These are phyloP conservation scores for Athetis lepigone DNA, from an alignment of 2,888 invertebrate species.

Conservation along the genomic window DNA sequence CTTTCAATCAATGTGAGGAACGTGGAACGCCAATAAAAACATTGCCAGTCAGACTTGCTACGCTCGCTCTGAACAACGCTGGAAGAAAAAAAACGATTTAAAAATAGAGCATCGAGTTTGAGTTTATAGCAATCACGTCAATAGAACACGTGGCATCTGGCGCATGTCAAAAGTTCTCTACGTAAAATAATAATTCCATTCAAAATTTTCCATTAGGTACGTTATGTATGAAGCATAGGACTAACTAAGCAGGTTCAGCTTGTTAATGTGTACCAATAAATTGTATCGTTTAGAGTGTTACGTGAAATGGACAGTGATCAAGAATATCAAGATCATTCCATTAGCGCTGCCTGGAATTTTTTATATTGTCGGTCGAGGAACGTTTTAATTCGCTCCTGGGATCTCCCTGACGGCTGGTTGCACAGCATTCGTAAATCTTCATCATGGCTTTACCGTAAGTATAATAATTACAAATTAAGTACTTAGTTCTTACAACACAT, in stretches of 20 bases:
- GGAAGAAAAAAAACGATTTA: conserved; percentile 61
- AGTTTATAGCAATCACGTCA: conserved; percentile 55
- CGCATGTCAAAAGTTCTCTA: conserved; percentile 31
- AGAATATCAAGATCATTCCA: conserved; percentile 21
- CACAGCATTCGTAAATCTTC: conserved; percentile 69
- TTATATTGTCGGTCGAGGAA: conserved; percentile 77
- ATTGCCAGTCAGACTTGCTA: conserved; percentile 35
- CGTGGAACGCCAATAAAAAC: conserved; percentile 55
- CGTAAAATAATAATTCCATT: conserved; percentile 10
- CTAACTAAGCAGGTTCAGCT: not conserved
- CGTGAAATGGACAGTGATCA: conserved; percentile 70
- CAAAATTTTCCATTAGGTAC: conserved; percentile 34
- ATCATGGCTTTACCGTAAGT: conserved; percentile 62
- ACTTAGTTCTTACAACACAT: not conserved
- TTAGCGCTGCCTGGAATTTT: conserved; percentile 68
- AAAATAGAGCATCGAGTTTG: conserved; percentile 65
- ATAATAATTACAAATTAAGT: no score
- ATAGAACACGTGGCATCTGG: conserved; percentile 39
- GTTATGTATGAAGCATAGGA: conserved; percentile 1
- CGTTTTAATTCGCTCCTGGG: conserved; percentile 79
- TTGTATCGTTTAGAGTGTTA: conserved; percentile 32
- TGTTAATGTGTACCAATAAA: conserved; percentile 11
- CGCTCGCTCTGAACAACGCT: conserved; percentile 46
- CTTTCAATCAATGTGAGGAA: conserved; percentile 51
- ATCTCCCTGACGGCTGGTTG: conserved; percentile 78